Percentiles rank a stretch among this genome's conserved stretches.
Conservation (phyloP, 2,113 vertebrate genomes). For the Dryoscopus gambensis region DNA sequence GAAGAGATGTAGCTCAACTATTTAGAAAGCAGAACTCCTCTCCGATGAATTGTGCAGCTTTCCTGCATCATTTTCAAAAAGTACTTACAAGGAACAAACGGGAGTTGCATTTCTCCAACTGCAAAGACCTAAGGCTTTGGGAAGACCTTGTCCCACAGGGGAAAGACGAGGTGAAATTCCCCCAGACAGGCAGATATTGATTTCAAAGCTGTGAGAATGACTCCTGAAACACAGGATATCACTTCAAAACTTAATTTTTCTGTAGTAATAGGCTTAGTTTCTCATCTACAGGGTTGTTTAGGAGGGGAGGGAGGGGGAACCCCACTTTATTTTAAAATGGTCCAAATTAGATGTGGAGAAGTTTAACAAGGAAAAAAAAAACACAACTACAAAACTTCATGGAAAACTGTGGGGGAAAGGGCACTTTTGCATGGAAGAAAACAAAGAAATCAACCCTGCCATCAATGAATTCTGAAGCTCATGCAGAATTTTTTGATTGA, state of each 20-base stretch:
- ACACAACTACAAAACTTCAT: not conserved
- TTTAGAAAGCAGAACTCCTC: not conserved
- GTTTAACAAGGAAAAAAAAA: not conserved
- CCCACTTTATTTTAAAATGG: not conserved
- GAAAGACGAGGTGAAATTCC: not conserved
- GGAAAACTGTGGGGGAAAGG: accelerated
- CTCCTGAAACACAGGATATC: not conserved
- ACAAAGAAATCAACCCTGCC: not conserved
- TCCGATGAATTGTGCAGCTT: not conserved
- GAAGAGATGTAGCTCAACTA: not conserved
- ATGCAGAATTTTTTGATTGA: not conserved
- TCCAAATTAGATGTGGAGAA: not conserved
- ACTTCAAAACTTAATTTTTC: not conserved
- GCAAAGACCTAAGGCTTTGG: not conserved
- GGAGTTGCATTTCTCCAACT: not conserved
- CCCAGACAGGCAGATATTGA: not conserved
- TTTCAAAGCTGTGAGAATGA: not conserved
- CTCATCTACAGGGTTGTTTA: not conserved
- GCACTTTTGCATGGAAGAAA: not conserved
- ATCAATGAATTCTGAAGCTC: not conserved
- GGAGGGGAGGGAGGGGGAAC: not conserved
- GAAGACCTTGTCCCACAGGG: not conserved
- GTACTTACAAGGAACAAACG: not conserved
- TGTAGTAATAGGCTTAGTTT: not conserved
- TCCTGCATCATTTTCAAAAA: not conserved